These are phyloP conservation scores for Turnix velox DNA, from an alignment of 2,113 vertebrate genomes.

Conservation along the genomic window DNA sequence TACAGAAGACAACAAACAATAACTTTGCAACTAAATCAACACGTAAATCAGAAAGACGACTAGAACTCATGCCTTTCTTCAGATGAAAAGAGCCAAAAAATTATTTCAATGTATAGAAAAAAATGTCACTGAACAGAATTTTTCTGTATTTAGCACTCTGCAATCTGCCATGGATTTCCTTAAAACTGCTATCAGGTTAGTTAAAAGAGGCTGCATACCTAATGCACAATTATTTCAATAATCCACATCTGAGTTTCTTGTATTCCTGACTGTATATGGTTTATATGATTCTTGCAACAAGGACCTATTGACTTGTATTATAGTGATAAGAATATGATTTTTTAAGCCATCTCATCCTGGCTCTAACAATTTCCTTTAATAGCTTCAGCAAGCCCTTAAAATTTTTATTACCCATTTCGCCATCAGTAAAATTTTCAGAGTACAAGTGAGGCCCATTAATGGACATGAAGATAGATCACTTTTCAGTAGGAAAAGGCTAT, in stretches of 20 bases:
- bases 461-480: not conserved
- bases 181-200: not conserved
- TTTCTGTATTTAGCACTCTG: not conserved
- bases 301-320: not conserved
- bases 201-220: not conserved
- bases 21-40: not conserved
- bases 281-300: not conserved
- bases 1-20: not conserved
- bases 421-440: not conserved
- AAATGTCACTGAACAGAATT: not conserved
- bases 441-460: not conserved
- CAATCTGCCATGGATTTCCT: not conserved
- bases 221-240: not conserved
- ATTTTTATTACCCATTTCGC: constrained; percentile 15
- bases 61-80: not conserved
- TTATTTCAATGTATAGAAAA: not conserved
- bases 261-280: not conserved
- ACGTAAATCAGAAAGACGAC: not conserved
- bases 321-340: not conserved
- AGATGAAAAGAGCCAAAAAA: not conserved
- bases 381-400: not conserved
- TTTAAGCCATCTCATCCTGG: not conserved
- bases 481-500: not conserved
- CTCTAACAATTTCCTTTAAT: not conserved
- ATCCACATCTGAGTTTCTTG: not conserved